Evolutionary conservation across 2,113 vertebrate genomes (phyloP).

Genomic region (Spheniscus mendiculus): DNA sequence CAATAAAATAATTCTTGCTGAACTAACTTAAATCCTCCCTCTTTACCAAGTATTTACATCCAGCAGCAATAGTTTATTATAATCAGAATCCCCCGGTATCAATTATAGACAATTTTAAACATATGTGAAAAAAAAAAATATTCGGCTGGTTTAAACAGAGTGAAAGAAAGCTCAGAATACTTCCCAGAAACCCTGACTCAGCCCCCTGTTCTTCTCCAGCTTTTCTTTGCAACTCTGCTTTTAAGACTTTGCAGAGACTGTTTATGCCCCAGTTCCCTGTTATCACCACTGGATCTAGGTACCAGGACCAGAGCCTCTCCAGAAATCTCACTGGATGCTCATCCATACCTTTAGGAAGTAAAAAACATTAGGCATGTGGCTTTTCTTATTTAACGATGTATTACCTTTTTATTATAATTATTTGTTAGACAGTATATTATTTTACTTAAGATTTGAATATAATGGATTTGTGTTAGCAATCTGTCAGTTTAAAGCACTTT

Average conservation of each 20-base stretch:
- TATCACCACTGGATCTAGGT: background rate
- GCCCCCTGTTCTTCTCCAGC: background rate
- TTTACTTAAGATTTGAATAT: conserved; percentile 6
- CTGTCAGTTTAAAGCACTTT: conserved; percentile 53
- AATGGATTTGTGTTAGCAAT: conserved; percentile 39
- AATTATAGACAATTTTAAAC: background rate
- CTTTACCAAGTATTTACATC: background rate
- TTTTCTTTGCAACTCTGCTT: background rate
- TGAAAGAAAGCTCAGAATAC: background rate
- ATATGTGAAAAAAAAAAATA: background rate
- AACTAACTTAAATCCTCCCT: background rate
- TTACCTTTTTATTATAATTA: conserved; percentile 23
- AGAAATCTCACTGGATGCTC: background rate
- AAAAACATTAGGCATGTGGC: background rate
- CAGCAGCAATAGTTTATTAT: background rate
- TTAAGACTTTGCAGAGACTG: background rate
- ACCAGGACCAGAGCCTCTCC: background rate
- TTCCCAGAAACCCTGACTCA: background rate
- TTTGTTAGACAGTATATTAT: conserved; percentile 21
- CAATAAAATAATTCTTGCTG: background rate
- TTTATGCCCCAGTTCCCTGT: background rate
- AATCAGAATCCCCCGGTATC: background rate
- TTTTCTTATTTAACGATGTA: background rate
- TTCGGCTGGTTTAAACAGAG: background rate
- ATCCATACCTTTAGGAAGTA: background rate